A percentile compares a stretch with the other conserved stretches of the same genome.
phyloP scores from a whole-genome alignment of 2,797 vertebrate genomes.

The Fundulus diaphanus region DNA sequence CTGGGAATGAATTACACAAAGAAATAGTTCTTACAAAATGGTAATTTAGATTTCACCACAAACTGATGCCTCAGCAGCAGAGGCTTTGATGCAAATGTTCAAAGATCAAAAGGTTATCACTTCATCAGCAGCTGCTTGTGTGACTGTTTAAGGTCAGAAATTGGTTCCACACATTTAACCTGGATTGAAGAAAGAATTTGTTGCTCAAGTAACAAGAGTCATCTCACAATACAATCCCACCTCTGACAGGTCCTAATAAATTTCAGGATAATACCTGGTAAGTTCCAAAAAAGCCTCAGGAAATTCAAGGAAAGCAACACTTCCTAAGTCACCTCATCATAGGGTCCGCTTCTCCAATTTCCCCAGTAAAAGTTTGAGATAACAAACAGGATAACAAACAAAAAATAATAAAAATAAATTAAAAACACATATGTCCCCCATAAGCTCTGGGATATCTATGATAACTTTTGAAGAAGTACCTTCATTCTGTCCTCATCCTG shows the following conservation, averaged over 20 bases:
- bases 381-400: too few species aligned
- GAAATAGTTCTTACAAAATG: neutral
- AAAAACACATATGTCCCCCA: too few species aligned
- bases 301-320: too few species aligned
- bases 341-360: too few species aligned
- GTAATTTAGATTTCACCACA: neutral
- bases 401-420: too few species aligned
- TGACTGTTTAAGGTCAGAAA: neutral
- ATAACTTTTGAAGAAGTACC: too few species aligned
- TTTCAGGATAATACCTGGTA: neutral
- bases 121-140: neutral
- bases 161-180: neutral
- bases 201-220: too few species aligned
- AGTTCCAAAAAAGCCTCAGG: neutral
- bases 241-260: neutral
- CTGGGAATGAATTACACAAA: neutral
- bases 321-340: too few species aligned
- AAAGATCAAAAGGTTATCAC: neutral
- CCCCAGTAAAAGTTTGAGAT: too few species aligned
- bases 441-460: too few species aligned
- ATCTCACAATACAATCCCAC: too few species aligned
- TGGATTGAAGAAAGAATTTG: conserved; percentile 1
- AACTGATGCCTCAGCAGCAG: neutral
- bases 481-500: too few species aligned
- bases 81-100: conserved; percentile 4